Conservation (phyloP, 2,113 vertebrate species). For the Bubo bubo region DNA sequence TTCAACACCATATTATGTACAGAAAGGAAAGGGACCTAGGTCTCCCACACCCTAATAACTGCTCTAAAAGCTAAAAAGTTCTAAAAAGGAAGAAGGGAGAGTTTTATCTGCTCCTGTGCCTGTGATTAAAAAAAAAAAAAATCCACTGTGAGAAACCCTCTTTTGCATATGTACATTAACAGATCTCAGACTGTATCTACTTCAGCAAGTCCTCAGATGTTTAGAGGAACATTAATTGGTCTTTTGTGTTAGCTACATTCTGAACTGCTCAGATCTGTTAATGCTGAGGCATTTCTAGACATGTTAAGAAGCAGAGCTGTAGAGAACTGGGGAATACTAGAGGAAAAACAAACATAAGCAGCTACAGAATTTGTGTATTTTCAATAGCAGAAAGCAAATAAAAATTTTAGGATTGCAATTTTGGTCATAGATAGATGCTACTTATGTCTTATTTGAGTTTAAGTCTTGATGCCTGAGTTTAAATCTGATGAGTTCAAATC, state of each 20-base stretch:
- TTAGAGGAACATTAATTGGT: neutral
- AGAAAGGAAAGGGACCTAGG: neutral
- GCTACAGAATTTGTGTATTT: neutral
- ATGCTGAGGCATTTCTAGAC: neutral
- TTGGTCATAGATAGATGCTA: neutral
- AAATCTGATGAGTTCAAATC: too few species aligned
- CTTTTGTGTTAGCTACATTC: neutral
- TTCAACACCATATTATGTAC: accelerated
- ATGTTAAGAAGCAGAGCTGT: neutral
- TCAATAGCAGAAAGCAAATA: neutral
- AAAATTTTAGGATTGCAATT: neutral
- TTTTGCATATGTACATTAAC: neutral
- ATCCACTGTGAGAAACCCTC: neutral
- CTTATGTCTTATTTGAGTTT: neutral
- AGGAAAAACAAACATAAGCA: neutral
- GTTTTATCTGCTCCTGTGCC: neutral
- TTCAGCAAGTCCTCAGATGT: neutral
- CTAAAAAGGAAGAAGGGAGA: neutral
- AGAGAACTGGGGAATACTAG: neutral
- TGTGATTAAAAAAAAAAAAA: neutral
- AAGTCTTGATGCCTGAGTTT: too few species aligned
- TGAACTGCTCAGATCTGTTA: neutral
- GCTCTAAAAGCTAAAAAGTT: neutral
- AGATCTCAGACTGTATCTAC: neutral
- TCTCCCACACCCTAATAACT: neutral